Evolutionary conservation across 2,113 vertebrate species (phyloP).

Genomic region (Forbesichthys papilliferus): DNA sequence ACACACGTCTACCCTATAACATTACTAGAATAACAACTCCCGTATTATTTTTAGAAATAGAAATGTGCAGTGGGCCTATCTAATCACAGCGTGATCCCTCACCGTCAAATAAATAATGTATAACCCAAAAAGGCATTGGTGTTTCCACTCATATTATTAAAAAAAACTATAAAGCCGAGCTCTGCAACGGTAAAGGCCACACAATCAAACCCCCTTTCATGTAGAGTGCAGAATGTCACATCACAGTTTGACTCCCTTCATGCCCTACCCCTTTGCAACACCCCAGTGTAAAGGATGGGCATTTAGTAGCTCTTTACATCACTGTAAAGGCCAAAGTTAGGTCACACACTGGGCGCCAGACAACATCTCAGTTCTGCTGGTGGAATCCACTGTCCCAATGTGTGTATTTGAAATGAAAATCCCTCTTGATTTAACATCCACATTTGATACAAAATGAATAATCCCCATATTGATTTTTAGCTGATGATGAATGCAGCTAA

Average conservation of each 20-base stretch:
- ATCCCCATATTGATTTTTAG: not conserved
- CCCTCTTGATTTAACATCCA: not conserved
- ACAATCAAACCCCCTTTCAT: not conserved
- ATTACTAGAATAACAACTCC: too few relatives aligned
- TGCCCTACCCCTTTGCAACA: not conserved
- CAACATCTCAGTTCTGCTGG: not conserved
- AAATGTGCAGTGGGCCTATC: too few relatives aligned
- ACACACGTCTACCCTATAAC: too few relatives aligned
- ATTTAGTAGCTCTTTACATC: constrained; percentile 46
- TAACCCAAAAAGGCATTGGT: constrained; percentile 21
- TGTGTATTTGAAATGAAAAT: not conserved
- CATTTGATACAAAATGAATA: not conserved
- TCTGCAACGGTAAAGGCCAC: constrained; percentile 17
- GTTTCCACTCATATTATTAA: constrained; percentile 18
- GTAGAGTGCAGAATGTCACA: constrained; percentile 31
- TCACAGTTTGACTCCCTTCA: constrained; percentile 43
- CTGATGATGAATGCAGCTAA: not conserved
- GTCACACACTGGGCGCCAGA: constrained; percentile 42
- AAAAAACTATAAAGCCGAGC: constrained; percentile 24
- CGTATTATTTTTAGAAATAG: too few relatives aligned
- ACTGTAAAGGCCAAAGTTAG: constrained; percentile 50
- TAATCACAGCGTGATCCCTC: not conserved
- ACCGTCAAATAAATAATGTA: constrained; percentile 42
- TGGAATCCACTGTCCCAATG: not conserved
- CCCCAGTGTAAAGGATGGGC: constrained; percentile 1